phyloP scores from a whole-genome alignment of 2,113 vertebrate species.

The Thomomys bottae region DNA sequence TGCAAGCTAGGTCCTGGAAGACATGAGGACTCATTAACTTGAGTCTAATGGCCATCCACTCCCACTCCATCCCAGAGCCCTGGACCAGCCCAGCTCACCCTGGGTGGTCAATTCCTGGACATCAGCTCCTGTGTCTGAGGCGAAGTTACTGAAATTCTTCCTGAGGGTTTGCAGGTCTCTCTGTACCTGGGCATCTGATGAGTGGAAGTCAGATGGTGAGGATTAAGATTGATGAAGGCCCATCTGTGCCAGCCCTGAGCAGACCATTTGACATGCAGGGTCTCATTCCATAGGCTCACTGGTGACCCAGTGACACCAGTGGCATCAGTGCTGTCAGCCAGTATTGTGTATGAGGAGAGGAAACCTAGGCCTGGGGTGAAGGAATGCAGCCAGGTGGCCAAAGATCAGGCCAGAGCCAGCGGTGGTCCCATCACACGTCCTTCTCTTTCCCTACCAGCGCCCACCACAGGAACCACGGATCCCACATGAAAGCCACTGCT shows the following conservation, averaged over 20 bases:
- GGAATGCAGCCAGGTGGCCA: background rate
- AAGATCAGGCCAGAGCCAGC: background rate
- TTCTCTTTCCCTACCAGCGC: background rate
- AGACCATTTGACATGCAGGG: background rate
- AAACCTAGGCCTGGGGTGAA: background rate
- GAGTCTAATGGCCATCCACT: background rate
- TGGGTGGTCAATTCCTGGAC: constrained; percentile 39
- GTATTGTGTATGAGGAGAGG: background rate
- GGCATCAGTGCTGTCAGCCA: background rate
- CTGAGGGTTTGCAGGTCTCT: constrained; percentile 54
- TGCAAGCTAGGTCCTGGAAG: constrained; percentile 27
- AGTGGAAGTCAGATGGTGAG: background rate
- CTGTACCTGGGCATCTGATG: constrained; percentile 62
- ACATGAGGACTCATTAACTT: background rate
- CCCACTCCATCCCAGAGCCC: background rate
- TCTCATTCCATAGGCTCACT: background rate
- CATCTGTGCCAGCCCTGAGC: background rate
- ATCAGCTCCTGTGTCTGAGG: background rate
- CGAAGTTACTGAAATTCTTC: constrained; percentile 56
- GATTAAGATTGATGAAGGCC: background rate
- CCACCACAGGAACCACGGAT: background rate
- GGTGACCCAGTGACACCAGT: background rate
- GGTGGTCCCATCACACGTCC: background rate
- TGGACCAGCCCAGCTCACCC: constrained; percentile 43
- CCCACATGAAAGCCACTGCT: too few species aligned